These are phyloP conservation scores for Karalla daura DNA, from an alignment of 2,797 vertebrate genomes.

Conservation along the genomic window DNA sequence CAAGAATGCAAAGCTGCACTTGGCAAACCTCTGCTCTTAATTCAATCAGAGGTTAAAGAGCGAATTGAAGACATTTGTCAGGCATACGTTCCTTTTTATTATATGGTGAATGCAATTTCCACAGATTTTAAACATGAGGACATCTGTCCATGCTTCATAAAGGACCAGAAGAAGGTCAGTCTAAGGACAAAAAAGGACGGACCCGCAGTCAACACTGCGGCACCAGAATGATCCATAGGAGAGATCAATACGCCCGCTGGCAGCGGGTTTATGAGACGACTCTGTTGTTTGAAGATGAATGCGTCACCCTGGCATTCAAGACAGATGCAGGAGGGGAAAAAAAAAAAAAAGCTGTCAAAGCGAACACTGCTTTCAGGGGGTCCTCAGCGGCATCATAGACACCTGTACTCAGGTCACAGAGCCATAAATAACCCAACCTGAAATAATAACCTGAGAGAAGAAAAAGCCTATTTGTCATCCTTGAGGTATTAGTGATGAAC, in stretches of 20 bases:
- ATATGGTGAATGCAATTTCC: background rate
- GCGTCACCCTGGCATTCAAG: constrained; percentile 20
- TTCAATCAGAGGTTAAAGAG: background rate
- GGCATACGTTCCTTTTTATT: background rate
- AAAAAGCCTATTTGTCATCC: constrained; percentile 55
- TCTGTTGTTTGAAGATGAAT: constrained; percentile 60
- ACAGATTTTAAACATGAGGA: background rate
- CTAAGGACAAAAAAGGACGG: constrained; percentile 11
- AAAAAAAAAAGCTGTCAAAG: constrained; percentile 32
- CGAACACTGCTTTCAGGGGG: constrained; percentile 13
- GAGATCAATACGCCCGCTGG: constrained; percentile 56
- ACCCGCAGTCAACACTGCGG: background rate
- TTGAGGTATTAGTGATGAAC: constrained; percentile 44
- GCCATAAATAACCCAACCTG: constrained; percentile 63
- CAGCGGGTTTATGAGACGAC: constrained; percentile 51
- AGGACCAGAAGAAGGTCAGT: background rate
- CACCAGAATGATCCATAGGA: constrained; percentile 41
- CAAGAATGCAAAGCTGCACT: background rate
- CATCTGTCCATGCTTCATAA: background rate
- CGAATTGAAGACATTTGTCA: background rate
- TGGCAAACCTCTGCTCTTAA: background rate
- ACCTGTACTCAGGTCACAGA: constrained; percentile 41
- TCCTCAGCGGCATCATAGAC: constrained; percentile 26
- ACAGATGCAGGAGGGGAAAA: constrained; percentile 17
- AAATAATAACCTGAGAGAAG: constrained; percentile 60